Conservation (phyloP, 2,113 vertebrate species). For the Trematocara nigrifrons region DNA sequence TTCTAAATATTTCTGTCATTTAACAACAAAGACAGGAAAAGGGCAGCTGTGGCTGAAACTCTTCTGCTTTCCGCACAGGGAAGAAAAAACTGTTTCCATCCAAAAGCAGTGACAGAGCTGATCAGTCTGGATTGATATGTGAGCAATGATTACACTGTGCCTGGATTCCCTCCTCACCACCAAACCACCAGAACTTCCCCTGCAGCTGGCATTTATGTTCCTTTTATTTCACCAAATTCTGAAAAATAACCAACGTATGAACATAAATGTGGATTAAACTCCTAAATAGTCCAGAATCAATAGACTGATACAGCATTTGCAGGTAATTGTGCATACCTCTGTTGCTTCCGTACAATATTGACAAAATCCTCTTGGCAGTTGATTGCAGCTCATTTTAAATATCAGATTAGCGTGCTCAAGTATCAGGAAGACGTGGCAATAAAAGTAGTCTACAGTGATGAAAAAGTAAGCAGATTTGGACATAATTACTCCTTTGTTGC, state of each 20-base stretch:
- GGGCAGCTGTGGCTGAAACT: neutral
- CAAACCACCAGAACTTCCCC: conserved; percentile 27
- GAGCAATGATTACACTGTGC: conserved; percentile 22
- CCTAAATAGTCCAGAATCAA: neutral
- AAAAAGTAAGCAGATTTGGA: neutral
- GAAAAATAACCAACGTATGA: neutral
- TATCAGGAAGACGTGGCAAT: neutral
- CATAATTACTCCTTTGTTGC: neutral
- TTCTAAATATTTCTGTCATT: neutral
- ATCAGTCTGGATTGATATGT: conserved; percentile 27
- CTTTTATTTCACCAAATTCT: neutral
- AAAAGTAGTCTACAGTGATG: neutral
- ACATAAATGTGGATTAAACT: neutral
- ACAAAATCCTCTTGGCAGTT: neutral
- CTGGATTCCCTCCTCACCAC: conserved; percentile 16
- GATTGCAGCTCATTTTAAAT: neutral
- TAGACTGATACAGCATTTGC: neutral
- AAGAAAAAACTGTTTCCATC: neutral
- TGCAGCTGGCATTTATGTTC: neutral
- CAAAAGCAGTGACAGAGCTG: conserved; percentile 5
- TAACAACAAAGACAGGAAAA: neutral
- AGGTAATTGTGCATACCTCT: neutral
- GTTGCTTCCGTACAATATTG: neutral
- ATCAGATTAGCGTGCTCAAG: neutral
- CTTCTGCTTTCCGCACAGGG: neutral